These are phyloP conservation scores for Fregetta grallaria DNA, from an alignment of 2,113 vertebrate genomes.

Conservation along the genomic window DNA sequence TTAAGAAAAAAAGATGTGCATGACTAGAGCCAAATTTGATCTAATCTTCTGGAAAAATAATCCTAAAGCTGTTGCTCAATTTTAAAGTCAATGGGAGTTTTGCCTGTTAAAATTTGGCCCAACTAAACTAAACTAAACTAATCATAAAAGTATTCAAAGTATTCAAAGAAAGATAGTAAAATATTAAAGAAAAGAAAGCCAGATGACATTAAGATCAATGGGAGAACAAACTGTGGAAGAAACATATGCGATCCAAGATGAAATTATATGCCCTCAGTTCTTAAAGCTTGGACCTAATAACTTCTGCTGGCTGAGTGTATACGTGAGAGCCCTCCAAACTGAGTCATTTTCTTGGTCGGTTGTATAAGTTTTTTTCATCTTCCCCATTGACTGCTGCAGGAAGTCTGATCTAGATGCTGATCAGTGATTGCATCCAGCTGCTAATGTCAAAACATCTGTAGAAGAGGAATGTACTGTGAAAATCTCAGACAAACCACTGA, in stretches of 20 bases:
- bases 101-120: neutral
- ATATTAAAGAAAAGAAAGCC: neutral
- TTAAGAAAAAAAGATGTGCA: neutral
- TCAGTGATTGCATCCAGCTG: neutral
- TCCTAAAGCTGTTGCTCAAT: neutral
- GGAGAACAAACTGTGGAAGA: neutral
- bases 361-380: neutral
- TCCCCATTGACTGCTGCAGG: neutral
- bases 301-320: neutral
- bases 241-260: neutral
- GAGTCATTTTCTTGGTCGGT: neutral
- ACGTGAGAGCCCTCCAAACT: neutral
- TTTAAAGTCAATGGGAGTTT: neutral
- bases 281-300: neutral
- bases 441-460: neutral
- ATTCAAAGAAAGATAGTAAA: neutral
- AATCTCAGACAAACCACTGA: neutral
- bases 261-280: neutral
- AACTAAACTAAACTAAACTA: neutral
- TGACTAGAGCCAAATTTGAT: neutral
- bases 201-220: neutral
- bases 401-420: neutral
- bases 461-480: neutral
- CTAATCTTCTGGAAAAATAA: slow-evolving; percentile 11
- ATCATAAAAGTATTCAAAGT: neutral